Percentiles rank a stretch among this genome's conserved stretches.
Evolutionary conservation across 2,113 vertebrate species (phyloP).

Genomic region (Synchiropus splendidus): DNA sequence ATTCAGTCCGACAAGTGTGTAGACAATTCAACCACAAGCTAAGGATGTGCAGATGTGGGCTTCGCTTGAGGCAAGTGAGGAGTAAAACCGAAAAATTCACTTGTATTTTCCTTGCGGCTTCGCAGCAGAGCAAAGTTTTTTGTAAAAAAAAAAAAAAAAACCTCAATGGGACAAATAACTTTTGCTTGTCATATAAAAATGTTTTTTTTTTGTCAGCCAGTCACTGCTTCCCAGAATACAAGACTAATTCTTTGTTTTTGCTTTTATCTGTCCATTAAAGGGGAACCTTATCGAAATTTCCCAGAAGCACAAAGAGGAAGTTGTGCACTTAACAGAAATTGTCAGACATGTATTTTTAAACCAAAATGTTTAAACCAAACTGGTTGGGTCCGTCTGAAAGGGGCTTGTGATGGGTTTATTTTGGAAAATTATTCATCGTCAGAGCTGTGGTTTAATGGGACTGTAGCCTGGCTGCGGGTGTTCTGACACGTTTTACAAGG

Average conservation of each 20-base stretch:
- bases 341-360: too few species aligned
- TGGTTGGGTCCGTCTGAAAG: slow-evolving; percentile 11
- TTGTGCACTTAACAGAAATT: slow-evolving; percentile 45
- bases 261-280: slow-evolving; percentile 49
- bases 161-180: too few species aligned
- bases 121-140: not conserved
- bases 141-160: not conserved
- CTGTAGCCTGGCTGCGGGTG: too few species aligned
- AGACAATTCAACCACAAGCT: too few species aligned
- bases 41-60: too few species aligned
- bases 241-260: slow-evolving; percentile 16
- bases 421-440: too few species aligned
- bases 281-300: slow-evolving; percentile 67
- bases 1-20: not conserved
- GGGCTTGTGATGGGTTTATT: slow-evolving; percentile 5
- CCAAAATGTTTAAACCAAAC: slow-evolving; percentile 19
- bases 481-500: slow-evolving; percentile 36
- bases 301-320: slow-evolving; percentile 75
- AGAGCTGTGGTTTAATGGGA: too few species aligned
- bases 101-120: too few species aligned
- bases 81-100: too few species aligned
- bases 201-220: not conserved
- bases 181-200: not conserved
- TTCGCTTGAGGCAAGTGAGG: too few species aligned
- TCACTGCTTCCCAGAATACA: slow-evolving; percentile 1